phyloP scores from a whole-genome alignment of 2,113 vertebrate genomes.

The Ciconia boyciana region DNA sequence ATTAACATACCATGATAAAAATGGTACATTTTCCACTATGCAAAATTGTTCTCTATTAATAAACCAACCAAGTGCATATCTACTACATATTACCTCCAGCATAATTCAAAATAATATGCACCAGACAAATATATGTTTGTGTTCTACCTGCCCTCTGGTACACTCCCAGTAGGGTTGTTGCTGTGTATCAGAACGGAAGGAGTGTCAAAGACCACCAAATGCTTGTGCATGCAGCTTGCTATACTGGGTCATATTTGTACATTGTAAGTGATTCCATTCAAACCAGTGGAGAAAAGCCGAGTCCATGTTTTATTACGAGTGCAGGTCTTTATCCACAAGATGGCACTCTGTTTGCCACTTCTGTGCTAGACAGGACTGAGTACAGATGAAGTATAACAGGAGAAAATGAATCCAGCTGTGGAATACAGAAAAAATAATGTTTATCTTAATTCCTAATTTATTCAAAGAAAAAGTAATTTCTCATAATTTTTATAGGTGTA shows the following conservation, averaged over 20 bases:
- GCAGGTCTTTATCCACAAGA: constrained; percentile 67
- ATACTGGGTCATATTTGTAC: neutral
- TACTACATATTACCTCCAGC: neutral
- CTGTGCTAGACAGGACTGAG: neutral
- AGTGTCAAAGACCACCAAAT: neutral
- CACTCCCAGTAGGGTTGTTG: neutral
- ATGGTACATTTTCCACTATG: neutral
- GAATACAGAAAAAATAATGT: neutral
- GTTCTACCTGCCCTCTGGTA: neutral
- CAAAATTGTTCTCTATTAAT: constrained; percentile 1
- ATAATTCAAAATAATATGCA: neutral
- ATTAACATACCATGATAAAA: constrained; percentile 39
- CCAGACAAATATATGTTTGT: neutral
- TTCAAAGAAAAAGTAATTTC: neutral
- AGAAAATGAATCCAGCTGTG: neutral
- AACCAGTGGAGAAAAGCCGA: neutral
- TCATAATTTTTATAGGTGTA: neutral
- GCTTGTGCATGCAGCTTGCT: neutral
- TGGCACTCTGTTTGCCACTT: constrained; percentile 66
- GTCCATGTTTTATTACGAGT: neutral
- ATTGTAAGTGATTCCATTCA: neutral
- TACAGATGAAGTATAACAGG: neutral
- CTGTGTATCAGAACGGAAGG: neutral
- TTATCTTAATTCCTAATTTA: neutral
- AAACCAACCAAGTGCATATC: neutral